phyloP scores from a whole-genome alignment of 2,888 invertebrate genomes.

The Rhagonycha lutea region DNA sequence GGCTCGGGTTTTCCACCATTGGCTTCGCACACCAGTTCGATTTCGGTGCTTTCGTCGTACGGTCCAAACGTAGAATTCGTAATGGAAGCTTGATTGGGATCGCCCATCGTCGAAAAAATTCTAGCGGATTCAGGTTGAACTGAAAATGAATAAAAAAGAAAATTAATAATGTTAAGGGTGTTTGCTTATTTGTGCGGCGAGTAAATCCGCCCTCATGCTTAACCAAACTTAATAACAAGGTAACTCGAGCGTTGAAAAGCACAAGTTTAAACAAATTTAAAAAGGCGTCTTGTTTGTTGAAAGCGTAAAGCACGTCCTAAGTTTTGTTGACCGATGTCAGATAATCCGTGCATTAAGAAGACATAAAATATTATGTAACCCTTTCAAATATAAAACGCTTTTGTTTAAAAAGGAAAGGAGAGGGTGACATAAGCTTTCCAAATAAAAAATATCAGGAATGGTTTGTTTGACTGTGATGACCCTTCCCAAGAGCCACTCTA shows the following conservation, averaged over 20 bases:
- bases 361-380: slow-evolving; percentile 5
- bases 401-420: neutral
- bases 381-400: neutral
- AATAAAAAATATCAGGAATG: neutral
- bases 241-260: slow-evolving; percentile 5
- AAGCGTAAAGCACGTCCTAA: slow-evolving; percentile 1
- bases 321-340: slow-evolving; percentile 9
- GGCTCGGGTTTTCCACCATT: slow-evolving; percentile 85
- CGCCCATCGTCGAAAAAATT: slow-evolving; percentile 49
- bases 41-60: slow-evolving; percentile 68
- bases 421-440: neutral
- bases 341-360: slow-evolving; percentile 10
- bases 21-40: slow-evolving; percentile 75
- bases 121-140: slow-evolving; percentile 81
- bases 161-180: neutral
- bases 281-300: slow-evolving; percentile 8
- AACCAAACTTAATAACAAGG: neutral
- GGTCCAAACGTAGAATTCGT: slow-evolving; percentile 71
- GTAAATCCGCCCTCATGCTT: neutral
- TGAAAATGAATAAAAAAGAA: slow-evolving; percentile 58
- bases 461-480: slow-evolving; percentile 6
- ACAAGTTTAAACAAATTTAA: slow-evolving; percentile 9
- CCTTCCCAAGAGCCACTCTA: slow-evolving; percentile 14
- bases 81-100: slow-evolving; percentile 9
- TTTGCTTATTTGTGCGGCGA: neutral